Conservation (phyloP, 2,113 vertebrate species). For the Atractosteus spatula region DNA sequence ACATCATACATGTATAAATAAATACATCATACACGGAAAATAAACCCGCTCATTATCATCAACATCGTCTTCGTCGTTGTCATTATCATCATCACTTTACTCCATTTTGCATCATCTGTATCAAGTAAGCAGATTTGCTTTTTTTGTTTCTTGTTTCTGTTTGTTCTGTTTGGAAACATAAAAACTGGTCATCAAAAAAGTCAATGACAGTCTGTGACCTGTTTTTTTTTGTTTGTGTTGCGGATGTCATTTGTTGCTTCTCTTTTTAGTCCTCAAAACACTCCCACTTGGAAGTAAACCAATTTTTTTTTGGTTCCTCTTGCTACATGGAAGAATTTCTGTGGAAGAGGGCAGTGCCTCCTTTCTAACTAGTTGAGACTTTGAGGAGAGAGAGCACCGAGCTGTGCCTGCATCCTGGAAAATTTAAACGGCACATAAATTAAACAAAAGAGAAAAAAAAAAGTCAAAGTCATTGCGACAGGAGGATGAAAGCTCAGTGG, state of each 20-base stretch:
- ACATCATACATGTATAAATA: slow-evolving; percentile 43
- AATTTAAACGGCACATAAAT: not conserved
- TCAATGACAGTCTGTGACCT: not conserved
- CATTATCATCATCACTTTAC: too few species aligned
- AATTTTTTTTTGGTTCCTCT: slow-evolving; percentile 12
- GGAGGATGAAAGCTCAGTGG: not conserved
- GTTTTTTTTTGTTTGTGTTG: not conserved
- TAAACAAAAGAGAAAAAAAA: not conserved
- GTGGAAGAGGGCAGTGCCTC: slow-evolving; percentile 37
- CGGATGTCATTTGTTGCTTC: not conserved
- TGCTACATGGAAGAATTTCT: slow-evolving; percentile 44
- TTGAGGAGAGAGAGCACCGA: too few species aligned
- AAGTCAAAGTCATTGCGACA: not conserved
- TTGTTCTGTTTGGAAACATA: slow-evolving; percentile 37
- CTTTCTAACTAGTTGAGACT: too few species aligned
- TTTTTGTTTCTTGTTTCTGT: slow-evolving; percentile 45
- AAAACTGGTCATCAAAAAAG: not conserved
- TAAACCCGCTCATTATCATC: too few species aligned
- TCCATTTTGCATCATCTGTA: not conserved
- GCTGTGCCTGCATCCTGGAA: not conserved
- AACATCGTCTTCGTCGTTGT: too few species aligned
- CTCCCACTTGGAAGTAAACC: slow-evolving; percentile 7
- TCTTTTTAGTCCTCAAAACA: slow-evolving; percentile 4
- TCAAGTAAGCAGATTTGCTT: slow-evolving; percentile 8
- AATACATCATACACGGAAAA: not conserved